Evolutionary conservation across 1,140 invertebrate genomes (phyloP), one percentile per base, ranked within the genome.

Genomic region (Daktulosphaira vitifoliae): DNA sequence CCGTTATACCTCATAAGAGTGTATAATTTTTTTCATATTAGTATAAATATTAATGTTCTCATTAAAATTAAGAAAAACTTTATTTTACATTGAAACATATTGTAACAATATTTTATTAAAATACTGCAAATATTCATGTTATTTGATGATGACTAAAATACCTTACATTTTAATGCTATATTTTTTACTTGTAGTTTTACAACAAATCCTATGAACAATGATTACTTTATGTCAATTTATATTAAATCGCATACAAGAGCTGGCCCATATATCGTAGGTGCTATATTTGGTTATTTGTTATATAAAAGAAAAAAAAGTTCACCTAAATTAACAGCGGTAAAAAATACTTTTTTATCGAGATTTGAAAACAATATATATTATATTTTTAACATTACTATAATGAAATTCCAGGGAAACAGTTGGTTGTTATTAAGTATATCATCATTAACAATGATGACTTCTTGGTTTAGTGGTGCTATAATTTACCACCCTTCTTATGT

Each of bases 191-290:
- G 25, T 25, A 70, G 69, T 49, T 68, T 70, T 9, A 65, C 67
- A 6, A 54, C 53, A 42, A 65, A 69, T 29, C 69, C 69, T 9
- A 42, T 33, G 16, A 62, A 50, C 1, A 67, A 85, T 71, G 74
- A 75, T 37, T 85, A 83, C 67, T 86, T 83, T 69, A 78, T 77
- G 66, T 78, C 76, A 46, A 78, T 78, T 9, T 87, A 86, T 67
- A 82, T 85, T 4, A 85, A 84, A 71, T 85, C 84, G 3, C 84
- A 87, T 69, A 84, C 84, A 79, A 78, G 84, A 71, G 74, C 74
- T 15, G 75, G 74, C 0, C 69, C 77, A 4, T 78, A 76, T 46
- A 62, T 78, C 3, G 71, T 77, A 15, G 77, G 77, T 20, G 64
- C 78, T 8, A 69, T 67, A 8, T 52, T 78, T 6, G 77, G 77